phyloP scores from a whole-genome alignment of 2,113 vertebrate genomes.

The Microcebus ravelobensis region DNA sequence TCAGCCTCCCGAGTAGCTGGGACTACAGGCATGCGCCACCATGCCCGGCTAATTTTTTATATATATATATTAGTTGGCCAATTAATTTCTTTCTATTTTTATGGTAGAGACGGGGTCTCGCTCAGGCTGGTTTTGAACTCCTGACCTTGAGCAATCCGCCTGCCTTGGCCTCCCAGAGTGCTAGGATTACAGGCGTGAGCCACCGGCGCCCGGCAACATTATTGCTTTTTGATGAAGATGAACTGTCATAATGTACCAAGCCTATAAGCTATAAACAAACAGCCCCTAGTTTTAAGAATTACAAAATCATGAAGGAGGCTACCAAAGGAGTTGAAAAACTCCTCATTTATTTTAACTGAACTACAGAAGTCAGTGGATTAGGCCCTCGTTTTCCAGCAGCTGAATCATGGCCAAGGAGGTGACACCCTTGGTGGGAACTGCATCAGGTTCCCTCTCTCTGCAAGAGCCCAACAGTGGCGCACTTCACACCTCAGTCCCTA shows the following conservation, averaged over 20 bases:
- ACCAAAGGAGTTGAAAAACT: background rate
- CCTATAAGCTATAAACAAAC: background rate
- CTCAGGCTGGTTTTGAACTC: no score
- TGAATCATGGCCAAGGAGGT: background rate
- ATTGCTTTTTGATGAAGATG: background rate
- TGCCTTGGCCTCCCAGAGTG: no score
- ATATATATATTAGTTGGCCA: no score
- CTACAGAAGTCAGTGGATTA: background rate
- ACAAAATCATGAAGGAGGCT: background rate
- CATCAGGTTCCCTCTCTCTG: background rate
- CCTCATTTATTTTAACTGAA: background rate
- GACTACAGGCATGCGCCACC: no score
- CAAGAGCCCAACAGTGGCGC: background rate
- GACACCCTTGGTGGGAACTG: background rate
- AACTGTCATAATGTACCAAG: background rate
- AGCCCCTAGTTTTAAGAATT: background rate
- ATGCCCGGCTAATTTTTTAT: no score
- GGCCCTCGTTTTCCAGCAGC: background rate
- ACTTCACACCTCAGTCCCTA: background rate
- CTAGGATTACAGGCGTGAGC: no score
- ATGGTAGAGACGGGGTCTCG: no score
- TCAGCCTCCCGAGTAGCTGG: no score
- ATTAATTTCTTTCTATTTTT: no score
- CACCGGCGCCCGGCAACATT: no score
- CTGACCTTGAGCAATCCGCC: no score